phyloP scores from a whole-genome alignment of 2,797 vertebrate species.

The Pangasius larnaudii region DNA sequence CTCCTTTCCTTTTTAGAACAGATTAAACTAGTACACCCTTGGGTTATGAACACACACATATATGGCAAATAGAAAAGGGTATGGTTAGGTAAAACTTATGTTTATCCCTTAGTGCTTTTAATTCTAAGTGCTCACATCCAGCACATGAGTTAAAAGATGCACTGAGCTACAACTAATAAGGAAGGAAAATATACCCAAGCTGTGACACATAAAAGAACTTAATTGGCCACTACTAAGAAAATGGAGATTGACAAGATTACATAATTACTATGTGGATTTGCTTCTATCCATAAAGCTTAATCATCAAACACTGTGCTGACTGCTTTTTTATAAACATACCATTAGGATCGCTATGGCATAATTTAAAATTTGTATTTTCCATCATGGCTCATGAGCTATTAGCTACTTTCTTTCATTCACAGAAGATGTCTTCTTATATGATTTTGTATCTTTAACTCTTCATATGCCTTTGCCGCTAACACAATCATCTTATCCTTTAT shows the following conservation, averaged over 20 bases:
- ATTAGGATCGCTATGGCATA: constrained; percentile 13
- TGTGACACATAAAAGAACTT: constrained; percentile 28
- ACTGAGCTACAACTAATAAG: constrained; percentile 13
- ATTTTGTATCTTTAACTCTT: neutral
- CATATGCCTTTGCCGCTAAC: neutral
- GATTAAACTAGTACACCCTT: constrained; percentile 2
- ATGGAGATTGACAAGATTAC: constrained; percentile 22
- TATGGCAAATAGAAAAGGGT: neutral
- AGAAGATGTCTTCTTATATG: neutral
- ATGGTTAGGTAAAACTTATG: neutral
- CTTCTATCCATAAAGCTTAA: constrained; percentile 57
- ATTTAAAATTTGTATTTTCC: constrained; percentile 9
- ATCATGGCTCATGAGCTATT: neutral
- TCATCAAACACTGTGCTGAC: constrained; percentile 4
- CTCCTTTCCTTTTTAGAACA: neutral
- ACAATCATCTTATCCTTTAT: neutral
- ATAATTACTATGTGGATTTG: constrained; percentile 25
- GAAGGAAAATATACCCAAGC: constrained; percentile 6
- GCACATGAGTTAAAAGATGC: neutral
- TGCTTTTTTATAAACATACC: constrained; percentile 9
- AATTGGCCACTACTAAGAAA: constrained; percentile 23
- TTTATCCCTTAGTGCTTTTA: neutral
- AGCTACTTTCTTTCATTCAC: neutral
- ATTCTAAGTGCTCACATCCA: neutral
- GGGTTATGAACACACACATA: neutral